Evolutionary conservation across 2,888 invertebrate species (phyloP).

Genomic region (Asteroscopus sphinx): DNA sequence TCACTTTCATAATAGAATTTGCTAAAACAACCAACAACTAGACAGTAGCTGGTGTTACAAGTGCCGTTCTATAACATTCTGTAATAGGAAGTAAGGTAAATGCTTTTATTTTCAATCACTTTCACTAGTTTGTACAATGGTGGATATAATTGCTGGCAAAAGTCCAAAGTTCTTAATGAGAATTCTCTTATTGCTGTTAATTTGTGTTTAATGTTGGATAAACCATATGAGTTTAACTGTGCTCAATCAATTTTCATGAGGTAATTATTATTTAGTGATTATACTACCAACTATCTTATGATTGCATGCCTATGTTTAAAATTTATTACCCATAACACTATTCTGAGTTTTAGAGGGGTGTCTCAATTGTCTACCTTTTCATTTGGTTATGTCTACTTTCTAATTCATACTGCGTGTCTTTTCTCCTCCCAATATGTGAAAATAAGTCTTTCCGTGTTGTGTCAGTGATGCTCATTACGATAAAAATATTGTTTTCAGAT

Average conservation of each 20-base stretch:
- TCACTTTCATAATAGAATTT: constrained; percentile 53
- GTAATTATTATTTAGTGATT: constrained; percentile 18
- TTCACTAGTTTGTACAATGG: constrained; percentile 65
- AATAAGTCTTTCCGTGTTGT: neutral
- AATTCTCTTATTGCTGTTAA: constrained; percentile 73
- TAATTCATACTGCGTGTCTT: neutral
- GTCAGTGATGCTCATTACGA: neutral
- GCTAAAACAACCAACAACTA: constrained; percentile 28
- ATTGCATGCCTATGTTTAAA: neutral
- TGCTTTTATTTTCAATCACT: constrained; percentile 64
- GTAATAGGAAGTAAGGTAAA: constrained; percentile 66
- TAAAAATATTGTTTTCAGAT: constrained; percentile 17
- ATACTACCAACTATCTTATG: neutral
- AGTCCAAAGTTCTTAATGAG: constrained; percentile 80
- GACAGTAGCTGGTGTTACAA: constrained; percentile 25
- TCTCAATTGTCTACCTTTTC: neutral
- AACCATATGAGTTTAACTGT: constrained; percentile 26
- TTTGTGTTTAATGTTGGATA: constrained; percentile 60
- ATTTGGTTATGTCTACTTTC: constrained; percentile 20
- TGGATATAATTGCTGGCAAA: constrained; percentile 74
- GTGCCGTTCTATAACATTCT: constrained; percentile 44
- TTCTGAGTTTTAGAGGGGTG: neutral
- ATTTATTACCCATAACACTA: constrained; percentile 11
- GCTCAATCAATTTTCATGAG: constrained; percentile 19
- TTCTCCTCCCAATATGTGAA: neutral